These are phyloP conservation scores for Eurystomus glaucurus DNA, from an alignment of 2,797 vertebrate genomes.

Conservation along the genomic window DNA sequence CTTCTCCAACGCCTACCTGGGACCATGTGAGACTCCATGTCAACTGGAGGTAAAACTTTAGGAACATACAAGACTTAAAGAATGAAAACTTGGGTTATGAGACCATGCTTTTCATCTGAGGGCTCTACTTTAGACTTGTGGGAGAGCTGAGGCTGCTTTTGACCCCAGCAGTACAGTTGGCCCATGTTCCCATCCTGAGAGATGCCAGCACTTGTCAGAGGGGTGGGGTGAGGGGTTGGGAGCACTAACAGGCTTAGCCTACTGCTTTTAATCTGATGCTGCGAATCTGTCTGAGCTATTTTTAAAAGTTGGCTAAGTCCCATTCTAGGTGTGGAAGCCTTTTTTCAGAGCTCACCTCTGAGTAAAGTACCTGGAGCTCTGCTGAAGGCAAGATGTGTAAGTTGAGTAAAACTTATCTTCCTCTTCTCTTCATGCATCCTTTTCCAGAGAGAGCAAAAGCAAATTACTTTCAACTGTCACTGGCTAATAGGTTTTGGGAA, in stretches of 20 bases:
- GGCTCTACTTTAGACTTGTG: neutral
- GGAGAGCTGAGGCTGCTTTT: neutral
- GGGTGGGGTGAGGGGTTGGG: neutral
- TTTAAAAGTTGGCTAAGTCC: neutral
- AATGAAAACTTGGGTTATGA: neutral
- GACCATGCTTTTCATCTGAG: neutral
- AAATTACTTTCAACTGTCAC: neutral
- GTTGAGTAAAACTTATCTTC: neutral
- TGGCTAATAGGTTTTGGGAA: neutral
- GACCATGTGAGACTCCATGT: accelerated
- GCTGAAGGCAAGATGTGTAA: neutral
- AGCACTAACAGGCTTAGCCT: neutral
- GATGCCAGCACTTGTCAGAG: neutral
- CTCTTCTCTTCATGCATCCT: neutral
- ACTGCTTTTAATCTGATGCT: neutral
- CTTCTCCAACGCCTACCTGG: neutral
- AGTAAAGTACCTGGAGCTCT: neutral
- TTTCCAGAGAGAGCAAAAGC: neutral
- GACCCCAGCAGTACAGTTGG: neutral
- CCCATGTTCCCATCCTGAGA: neutral
- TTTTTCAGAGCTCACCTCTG: neutral
- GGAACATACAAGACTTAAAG: neutral
- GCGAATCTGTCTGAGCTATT: neutral
- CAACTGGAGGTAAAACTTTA: neutral
- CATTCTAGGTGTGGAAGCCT: neutral